These are phyloP conservation scores for Galaxias olidus DNA, from an alignment of 2,797 vertebrate species.

Conservation along the genomic window DNA sequence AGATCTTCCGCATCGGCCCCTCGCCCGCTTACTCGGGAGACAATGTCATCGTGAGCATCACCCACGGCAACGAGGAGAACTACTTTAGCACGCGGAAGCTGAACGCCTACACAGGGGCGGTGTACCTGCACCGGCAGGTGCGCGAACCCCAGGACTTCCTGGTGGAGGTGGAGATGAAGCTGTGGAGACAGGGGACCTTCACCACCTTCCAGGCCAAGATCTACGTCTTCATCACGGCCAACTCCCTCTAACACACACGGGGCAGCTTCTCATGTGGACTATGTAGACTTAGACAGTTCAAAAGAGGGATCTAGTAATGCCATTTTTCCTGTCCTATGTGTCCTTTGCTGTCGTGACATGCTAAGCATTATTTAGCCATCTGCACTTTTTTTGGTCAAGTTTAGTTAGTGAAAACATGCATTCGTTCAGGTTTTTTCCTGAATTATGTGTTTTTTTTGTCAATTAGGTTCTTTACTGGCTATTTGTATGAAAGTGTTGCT, in stretches of 20 bases:
- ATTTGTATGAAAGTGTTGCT: not conserved
- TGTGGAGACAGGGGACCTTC: conserved; percentile 89
- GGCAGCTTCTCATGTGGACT: no score
- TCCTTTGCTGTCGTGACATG: not conserved
- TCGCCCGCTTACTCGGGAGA: conserved; percentile 91
- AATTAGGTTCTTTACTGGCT: not conserved
- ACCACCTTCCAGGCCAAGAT: conserved; percentile 84
- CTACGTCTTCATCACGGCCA: conserved; percentile 91
- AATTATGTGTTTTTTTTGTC: not conserved
- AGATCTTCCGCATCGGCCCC: conserved; percentile 96
- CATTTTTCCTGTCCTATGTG: not conserved
- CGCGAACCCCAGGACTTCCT: conserved; percentile 86
- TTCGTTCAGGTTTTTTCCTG: not conserved
- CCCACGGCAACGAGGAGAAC: conserved; percentile 88
- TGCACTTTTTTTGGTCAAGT: not conserved
- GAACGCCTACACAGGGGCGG: conserved; percentile 89
- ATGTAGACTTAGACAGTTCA: no score
- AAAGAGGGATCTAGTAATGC: no score
- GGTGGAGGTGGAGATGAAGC: conserved; percentile 94
- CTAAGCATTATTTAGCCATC: not conserved
- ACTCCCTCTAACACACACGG: conserved; percentile 73
- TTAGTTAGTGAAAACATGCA: not conserved
- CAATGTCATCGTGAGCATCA: conserved; percentile 89
- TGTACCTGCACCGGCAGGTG: conserved; percentile 86
- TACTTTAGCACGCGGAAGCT: conserved; percentile 92